Evolutionary conservation across 2,888 invertebrate genomes (phyloP).

Genomic region (Pseudococcus jackbeardsleyi): DNA sequence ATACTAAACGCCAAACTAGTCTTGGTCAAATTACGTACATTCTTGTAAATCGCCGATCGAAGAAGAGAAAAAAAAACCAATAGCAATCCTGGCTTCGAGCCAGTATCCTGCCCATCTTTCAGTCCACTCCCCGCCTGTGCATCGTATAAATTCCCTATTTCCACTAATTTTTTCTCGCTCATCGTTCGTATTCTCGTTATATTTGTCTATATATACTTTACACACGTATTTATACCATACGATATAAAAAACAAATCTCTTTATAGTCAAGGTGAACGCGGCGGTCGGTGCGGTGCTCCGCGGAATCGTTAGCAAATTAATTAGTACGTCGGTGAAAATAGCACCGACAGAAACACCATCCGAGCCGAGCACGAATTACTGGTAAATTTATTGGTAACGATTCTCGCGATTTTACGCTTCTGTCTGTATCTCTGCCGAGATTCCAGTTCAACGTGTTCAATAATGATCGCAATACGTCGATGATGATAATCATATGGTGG

Average conservation of each 20-base stretch:
- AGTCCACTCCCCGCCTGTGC: neutral
- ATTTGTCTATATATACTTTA: neutral
- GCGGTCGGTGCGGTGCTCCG: neutral
- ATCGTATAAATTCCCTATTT: neutral
- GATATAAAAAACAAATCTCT: neutral
- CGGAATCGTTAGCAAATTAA: neutral
- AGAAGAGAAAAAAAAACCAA: neutral
- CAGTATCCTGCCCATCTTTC: neutral
- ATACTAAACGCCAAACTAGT: neutral
- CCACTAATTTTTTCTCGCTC: neutral
- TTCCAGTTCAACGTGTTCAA: neutral
- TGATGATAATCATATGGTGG: neutral
- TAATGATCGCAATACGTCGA: neutral
- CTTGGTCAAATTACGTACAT: slow-evolving; percentile 28
- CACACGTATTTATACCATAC: neutral
- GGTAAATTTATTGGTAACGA: neutral
- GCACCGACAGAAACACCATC: neutral
- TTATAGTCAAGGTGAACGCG: slow-evolving; percentile 6
- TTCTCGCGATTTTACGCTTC: neutral
- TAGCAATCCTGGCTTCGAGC: neutral
- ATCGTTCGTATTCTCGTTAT: neutral
- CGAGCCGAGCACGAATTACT: neutral
- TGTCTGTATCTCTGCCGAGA: neutral
- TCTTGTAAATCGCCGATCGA: slow-evolving; percentile 24
- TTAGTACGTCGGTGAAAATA: slow-evolving; percentile 1